Evolutionary conservation across 2,888 invertebrate genomes (phyloP).

Genomic region (Xestia rhomboidea): DNA sequence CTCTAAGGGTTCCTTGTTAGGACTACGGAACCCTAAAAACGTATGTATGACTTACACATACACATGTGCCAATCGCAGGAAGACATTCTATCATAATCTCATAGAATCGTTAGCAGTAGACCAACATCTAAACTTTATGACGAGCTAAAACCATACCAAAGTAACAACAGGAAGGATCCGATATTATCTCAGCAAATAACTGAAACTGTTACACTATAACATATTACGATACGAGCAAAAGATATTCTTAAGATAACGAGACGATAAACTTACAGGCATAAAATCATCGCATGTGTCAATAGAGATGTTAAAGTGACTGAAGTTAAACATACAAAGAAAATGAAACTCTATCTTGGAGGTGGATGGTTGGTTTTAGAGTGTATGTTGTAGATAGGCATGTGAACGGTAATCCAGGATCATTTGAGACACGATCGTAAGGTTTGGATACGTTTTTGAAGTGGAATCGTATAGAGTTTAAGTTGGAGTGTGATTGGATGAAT

Average conservation of each 20-base stretch:
- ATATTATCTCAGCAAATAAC: constrained; percentile 56
- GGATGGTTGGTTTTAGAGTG: constrained; percentile 47
- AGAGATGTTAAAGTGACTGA: constrained; percentile 65
- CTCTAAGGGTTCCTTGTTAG: too few species aligned
- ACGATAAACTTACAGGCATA: constrained; percentile 69
- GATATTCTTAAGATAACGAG: constrained; percentile 56
- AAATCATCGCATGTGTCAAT: constrained; percentile 78
- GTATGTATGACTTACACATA: background rate
- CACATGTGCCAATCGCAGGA: background rate
- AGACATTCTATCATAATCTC: constrained; percentile 18
- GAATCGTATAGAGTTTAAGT: constrained; percentile 48
- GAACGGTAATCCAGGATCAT: constrained; percentile 83
- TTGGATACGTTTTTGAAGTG: constrained; percentile 71
- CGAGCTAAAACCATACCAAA: constrained; percentile 20
- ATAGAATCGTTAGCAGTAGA: background rate
- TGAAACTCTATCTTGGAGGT: constrained; percentile 15
- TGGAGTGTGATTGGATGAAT: constrained; percentile 51
- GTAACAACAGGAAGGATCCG: constrained; percentile 56
- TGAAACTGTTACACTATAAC: constrained; percentile 51
- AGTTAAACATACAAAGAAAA: background rate
- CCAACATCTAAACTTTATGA: constrained; percentile 14
- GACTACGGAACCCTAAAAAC: too few species aligned
- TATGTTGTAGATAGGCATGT: constrained; percentile 54
- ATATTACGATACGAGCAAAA: constrained; percentile 40
- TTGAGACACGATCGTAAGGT: constrained; percentile 78